phyloP scores from a whole-genome alignment of 2,113 vertebrate genomes.

The Pavo muticus region DNA sequence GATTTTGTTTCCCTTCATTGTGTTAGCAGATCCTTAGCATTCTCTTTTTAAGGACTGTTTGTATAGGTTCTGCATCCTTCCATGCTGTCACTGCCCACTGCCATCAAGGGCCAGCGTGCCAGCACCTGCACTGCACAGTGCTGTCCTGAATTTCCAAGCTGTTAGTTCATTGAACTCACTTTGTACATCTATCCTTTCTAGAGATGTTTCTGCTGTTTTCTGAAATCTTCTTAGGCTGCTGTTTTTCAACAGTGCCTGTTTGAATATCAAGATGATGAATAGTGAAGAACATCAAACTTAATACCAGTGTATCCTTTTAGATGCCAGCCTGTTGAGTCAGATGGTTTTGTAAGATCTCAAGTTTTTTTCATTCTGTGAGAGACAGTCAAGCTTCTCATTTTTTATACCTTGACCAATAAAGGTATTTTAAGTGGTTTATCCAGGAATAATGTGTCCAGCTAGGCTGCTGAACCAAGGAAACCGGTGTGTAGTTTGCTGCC shows the following conservation, averaged over 20 bases:
- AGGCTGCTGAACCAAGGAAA: not conserved
- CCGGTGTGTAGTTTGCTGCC: not conserved
- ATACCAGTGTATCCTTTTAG: not conserved
- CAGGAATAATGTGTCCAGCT: not conserved
- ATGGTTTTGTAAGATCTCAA: not conserved
- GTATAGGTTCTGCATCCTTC: not conserved
- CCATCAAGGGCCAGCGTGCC: accelerated
- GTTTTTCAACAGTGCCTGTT: not conserved
- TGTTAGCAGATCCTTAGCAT: not conserved
- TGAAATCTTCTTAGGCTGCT: not conserved
- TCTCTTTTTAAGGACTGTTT: not conserved
- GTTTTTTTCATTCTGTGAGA: not conserved
- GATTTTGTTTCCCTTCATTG: not conserved
- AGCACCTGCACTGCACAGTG: not conserved
- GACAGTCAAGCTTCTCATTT: not conserved
- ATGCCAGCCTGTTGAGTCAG: not conserved
- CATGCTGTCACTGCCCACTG: not conserved
- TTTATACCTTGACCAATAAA: not conserved
- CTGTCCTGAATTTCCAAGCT: not conserved
- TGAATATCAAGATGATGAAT: not conserved
- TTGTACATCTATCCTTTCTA: not conserved
- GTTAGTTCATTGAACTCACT: accelerated
- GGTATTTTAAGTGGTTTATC: not conserved
- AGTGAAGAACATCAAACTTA: not conserved
- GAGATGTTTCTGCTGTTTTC: not conserved